Base-by-base conservation (phyloP, 1,140 invertebrate genomes). In the Palaemon carinicauda region DNA sequence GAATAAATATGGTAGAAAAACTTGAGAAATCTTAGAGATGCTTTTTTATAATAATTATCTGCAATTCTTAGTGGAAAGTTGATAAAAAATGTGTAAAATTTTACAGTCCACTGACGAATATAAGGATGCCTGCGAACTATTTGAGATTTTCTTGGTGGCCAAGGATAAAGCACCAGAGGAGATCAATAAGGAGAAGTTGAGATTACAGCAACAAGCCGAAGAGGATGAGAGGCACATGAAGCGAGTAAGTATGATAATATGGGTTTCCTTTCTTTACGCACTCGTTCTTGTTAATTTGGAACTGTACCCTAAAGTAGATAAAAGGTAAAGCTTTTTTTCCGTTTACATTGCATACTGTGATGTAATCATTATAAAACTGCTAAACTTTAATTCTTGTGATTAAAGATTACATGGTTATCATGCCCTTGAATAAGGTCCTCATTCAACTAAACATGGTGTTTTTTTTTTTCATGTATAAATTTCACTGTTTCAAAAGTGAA, bases 91-190 rank as follows among this genome's bases (percentile, higher is more conserved):
- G 12, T 41, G 1, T 41, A 1, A 9, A 12, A 12, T 12, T 41
- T 4, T 41, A 12, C 56, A 89, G 89, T 89, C 89, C 79, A 94
- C 95, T 14, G 94, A 94, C 82, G 98, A 99, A 92, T 96, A 97
- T 91, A 96, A 96, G 92, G 97, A 99, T 93, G 97, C 98, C 0
- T 94, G 93, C 89, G 95, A 97, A 82, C 91, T 99, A n/a, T 97
- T 96, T 96, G 97, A 97, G 74, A 92, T 98, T 21, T 98, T 95
- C 90, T 90, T 91, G 71, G 93, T 93, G 86, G 94, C 91, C 56
- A 91, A 94, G 91, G 91, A 87, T 92, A 90, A 91, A 91, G 88
- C 90, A 93, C 21, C 88, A 92, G 51, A 93, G 1, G 89, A 89
- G 65, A 82, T 88, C 15, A 85, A 82, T 51, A 94, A 87, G 91